Evolutionary conservation across 1,140 invertebrate species (phyloP), one percentile per base, ranked within the genome.

Genomic region (Micrasema minimum): DNA sequence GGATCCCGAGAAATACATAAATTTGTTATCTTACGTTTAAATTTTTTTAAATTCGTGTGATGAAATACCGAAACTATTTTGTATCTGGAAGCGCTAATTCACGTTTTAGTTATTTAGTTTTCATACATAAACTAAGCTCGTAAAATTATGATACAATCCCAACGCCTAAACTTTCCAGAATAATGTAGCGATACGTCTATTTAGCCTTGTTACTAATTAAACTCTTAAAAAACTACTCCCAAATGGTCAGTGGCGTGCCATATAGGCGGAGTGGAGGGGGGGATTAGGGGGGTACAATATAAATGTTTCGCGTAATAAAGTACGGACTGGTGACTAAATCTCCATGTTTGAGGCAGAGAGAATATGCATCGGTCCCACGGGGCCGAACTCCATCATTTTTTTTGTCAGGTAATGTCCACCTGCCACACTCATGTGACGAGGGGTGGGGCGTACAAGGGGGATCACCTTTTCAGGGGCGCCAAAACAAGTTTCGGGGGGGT

Each of bases 301-400:
- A 72, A 74, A 75, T 72, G 73, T 66, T 69, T n/a, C n/a, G 69
- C 73, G 69, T 75, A 75, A 75, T 75, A 75, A 75, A 75, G 73
- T 68, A 64, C 50, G 65, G 67, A 51, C 43, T 18, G 68, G 72
- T 72, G 70, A 68, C 71, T 75, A 75, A 75, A 73, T 75, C 74
- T 72, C 73, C 74, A 72, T 73, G 71, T 71, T 73, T 72, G 71
- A 71, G 67, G 65, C 48, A 22, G 65, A 64, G 53, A 26, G 61
- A 75, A 75, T 75, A 75, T 73, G 74, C 74, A 75, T 75, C 64
- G 74, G 71, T 73, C 74, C 74, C 74, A 26, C 20, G 74, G 74
- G 74, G 35, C n/a, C n/a, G 64, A 65, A 71, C 67, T 75, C 71
- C 74, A 73, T 75, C 74, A n/a, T n/a, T n/a, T n/a, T n/a, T n/a